Percentiles rank a stretch among this genome's conserved stretches.
Conservation (phyloP, 1,140 invertebrate genomes). For the Harpegnathos saltator region DNA sequence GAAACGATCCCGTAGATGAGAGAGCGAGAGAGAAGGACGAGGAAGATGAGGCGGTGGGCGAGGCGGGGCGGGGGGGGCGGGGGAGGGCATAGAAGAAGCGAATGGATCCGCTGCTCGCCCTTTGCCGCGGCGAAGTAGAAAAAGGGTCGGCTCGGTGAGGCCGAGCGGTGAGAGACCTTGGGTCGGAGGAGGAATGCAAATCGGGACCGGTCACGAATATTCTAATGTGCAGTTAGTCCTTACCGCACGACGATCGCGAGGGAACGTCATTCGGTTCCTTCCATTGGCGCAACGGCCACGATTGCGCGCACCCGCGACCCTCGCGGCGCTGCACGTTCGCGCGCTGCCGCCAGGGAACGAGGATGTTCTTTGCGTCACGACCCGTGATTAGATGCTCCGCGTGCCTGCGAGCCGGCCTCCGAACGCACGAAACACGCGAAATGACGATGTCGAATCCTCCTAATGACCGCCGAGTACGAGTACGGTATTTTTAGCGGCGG, state of each 20-base stretch:
- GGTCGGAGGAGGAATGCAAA: constrained; percentile 72
- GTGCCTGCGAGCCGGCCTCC: constrained; percentile 14
- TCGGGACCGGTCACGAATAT: constrained; percentile 75
- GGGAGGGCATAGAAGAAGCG: constrained; percentile 37
- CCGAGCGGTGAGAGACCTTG: constrained; percentile 57
- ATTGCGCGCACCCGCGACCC: constrained; percentile 19
- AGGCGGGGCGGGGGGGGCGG: background rate
- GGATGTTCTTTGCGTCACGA: constrained; percentile 18
- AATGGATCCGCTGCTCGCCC: constrained; percentile 57
- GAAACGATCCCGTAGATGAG: constrained; percentile 52
- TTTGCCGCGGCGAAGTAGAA: constrained; percentile 43
- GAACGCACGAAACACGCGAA: constrained; percentile 15
- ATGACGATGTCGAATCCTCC: constrained; percentile 48
- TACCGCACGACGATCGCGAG: constrained; percentile 42
- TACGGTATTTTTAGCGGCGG: constrained; percentile 24
- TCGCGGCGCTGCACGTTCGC: constrained; percentile 25
- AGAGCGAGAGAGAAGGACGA: background rate
- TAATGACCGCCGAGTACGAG: constrained; percentile 4
- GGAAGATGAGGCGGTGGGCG: background rate
- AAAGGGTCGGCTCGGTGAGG: constrained; percentile 49
- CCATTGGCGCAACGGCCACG: constrained; percentile 51
- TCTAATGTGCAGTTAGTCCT: constrained; percentile 72
- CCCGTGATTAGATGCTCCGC: constrained; percentile 25
- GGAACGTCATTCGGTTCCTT: constrained; percentile 60
- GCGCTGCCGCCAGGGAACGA: background rate